phyloP scores from a whole-genome alignment of 1,140 invertebrate genomes.

The Drosophila quadrilineata region DNA sequence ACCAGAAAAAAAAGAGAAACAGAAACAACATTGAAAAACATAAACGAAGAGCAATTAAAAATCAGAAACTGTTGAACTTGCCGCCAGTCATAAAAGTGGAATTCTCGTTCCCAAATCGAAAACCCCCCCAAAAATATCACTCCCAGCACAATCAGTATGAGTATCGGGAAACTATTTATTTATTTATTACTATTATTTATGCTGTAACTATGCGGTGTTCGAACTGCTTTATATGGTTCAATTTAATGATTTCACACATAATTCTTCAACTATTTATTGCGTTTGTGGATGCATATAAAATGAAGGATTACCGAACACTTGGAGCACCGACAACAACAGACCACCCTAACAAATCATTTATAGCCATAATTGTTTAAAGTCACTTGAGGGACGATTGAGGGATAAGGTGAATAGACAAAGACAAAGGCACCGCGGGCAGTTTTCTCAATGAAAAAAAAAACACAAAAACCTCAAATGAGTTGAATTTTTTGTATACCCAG shows the following conservation, averaged over 20 bases:
- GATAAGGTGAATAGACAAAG: slow-evolving; percentile 28
- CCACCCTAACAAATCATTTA: slow-evolving; percentile 74
- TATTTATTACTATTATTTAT: too few relatives aligned
- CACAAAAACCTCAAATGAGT: slow-evolving; percentile 14
- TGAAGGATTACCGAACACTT: slow-evolving; percentile 52
- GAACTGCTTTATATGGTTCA: slow-evolving; percentile 52
- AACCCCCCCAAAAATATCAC: slow-evolving; percentile 14
- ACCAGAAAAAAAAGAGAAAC: slow-evolving; percentile 28
- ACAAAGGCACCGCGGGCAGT: slow-evolving; percentile 60
- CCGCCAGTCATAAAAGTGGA: slow-evolving; percentile 58
- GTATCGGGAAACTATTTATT: slow-evolving; percentile 5
- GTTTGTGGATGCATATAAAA: slow-evolving; percentile 25
- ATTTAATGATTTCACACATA: slow-evolving; percentile 72
- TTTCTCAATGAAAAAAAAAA: slow-evolving; percentile 46
- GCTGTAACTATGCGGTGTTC: slow-evolving; percentile 19
- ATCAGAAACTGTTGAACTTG: slow-evolving; percentile 70
- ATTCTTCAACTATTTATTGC: slow-evolving; percentile 54
- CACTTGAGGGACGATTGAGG: slow-evolving; percentile 44
- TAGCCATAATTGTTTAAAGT: slow-evolving; percentile 64
- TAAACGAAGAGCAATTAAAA: slow-evolving; percentile 71
- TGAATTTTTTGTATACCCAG: slow-evolving; percentile 3
- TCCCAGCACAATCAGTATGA: background rate
- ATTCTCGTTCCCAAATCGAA: slow-evolving; percentile 30
- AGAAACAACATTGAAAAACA: slow-evolving; percentile 58
- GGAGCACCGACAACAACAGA: slow-evolving; percentile 34